Evolutionary conservation across 2,888 invertebrate genomes (phyloP).

Genomic region (Zaprionus lineosus): DNA sequence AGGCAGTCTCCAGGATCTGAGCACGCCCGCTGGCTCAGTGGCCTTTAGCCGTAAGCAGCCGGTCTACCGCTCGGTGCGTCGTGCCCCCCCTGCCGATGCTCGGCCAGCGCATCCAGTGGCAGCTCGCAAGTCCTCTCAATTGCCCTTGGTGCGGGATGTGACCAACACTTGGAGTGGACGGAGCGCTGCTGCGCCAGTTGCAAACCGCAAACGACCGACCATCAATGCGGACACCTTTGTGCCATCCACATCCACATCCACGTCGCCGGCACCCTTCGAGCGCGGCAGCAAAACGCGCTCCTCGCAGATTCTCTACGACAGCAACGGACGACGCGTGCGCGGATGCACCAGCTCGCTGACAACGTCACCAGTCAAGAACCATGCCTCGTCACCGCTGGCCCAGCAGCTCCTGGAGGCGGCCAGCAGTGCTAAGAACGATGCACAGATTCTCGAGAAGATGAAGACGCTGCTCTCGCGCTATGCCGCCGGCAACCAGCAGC

Average conservation of each 20-base stretch:
- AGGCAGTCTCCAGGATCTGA: conserved; percentile 78
- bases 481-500: conserved; percentile 78
- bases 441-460: conserved; percentile 88
- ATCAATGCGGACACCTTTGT: conserved; percentile 87
- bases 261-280: conserved; percentile 83
- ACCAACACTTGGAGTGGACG: conserved; percentile 91
- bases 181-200: conserved; percentile 69
- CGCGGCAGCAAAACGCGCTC: conserved; percentile 82
- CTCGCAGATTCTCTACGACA: conserved; percentile 83
- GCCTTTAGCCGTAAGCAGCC: conserved; percentile 81
- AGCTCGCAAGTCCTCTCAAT: conserved; percentile 40
- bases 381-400: conserved; percentile 87
- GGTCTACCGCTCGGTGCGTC: conserved; percentile 83
- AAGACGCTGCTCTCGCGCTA: conserved; percentile 87
- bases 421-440: conserved; percentile 88
- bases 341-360: conserved; percentile 80
- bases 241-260: conserved; percentile 38
- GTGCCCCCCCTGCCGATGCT: conserved; percentile 53
- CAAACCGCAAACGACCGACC: conserved; percentile 83
- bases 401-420: conserved; percentile 89
- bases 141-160: conserved; percentile 83
- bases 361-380: conserved; percentile 84
- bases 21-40: conserved; percentile 70
- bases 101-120: conserved; percentile 68
- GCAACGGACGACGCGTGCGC: conserved; percentile 83